These are phyloP conservation scores for Blennius ocellaris DNA, from an alignment of 2,113 vertebrate species.

Conservation along the genomic window DNA sequence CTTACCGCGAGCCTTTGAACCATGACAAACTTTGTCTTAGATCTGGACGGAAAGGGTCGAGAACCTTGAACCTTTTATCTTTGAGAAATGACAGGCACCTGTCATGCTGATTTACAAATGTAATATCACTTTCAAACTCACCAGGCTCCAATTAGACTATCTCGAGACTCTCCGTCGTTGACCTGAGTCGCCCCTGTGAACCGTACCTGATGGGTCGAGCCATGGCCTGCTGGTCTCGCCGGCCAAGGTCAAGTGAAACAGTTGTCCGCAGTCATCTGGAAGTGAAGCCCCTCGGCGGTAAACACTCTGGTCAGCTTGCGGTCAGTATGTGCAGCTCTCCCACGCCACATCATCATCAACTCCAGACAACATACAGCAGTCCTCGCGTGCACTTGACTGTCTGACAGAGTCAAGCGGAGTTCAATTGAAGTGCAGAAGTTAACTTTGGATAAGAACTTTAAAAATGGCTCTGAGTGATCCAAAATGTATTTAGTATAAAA, in stretches of 20 bases:
- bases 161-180: slow-evolving; percentile 37
- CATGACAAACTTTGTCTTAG: slow-evolving; percentile 21
- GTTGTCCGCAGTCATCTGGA: slow-evolving; percentile 65
- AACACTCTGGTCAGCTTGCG: slow-evolving; percentile 47
- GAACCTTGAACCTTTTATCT: slow-evolving; percentile 49
- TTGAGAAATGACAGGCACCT: slow-evolving; percentile 39
- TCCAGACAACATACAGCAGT: slow-evolving; percentile 25
- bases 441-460: slow-evolving; percentile 10
- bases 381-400: slow-evolving; percentile 38
- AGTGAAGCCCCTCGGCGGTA: slow-evolving; percentile 39
- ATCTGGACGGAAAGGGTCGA: slow-evolving; percentile 27
- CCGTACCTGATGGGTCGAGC: slow-evolving; percentile 45
- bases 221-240: slow-evolving; percentile 37
- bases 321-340: slow-evolving; percentile 50
- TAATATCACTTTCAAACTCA: slow-evolving; percentile 33
- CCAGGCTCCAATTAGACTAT: slow-evolving; percentile 28
- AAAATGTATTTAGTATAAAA: neutral
- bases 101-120: slow-evolving; percentile 55
- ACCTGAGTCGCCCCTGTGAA: slow-evolving; percentile 45
- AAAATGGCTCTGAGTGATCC: neutral
- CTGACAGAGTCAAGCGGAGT: slow-evolving; percentile 22
- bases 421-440: slow-evolving; percentile 24
- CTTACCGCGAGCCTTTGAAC: slow-evolving; percentile 24
- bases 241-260: slow-evolving; percentile 63
- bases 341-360: slow-evolving; percentile 49